Evolutionary conservation across 64 coral and sea anemone genomes (phyloP), one percentile per base, ranked within the genome.

Genomic region (Montipora capricornis): DNA sequence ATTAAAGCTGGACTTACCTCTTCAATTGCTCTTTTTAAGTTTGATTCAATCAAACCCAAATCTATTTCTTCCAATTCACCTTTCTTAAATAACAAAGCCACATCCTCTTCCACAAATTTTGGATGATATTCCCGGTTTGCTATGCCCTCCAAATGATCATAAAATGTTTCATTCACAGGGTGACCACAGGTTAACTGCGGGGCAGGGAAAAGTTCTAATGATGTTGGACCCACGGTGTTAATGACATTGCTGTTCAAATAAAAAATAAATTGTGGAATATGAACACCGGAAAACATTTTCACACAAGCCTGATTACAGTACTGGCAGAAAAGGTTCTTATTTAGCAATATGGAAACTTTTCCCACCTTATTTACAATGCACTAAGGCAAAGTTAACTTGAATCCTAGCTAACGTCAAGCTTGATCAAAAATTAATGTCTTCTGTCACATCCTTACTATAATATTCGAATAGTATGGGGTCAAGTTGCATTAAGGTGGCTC

Each of bases 31-130:
- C 87, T 89, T 87, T 94, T 93, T 59, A 99, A 80, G 80, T 96
- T 99, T 74, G 64, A 20, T 90, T 99, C 98, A 81, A 96, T 99
- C 6, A 57, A 74, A 91, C 94, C 94, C 47, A 99, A 74, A 60
- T 99, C 95, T 58, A 99, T 68, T 16, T 94, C 95, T 62, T 99
- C 98, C 52, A 96, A 26, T 87, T 99, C 98, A 85, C 60, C 96
- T 68, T 96, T 99, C 48, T 96, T 99, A 74, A 99, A 99, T 52
- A 99, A 94, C 98, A 99, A 94, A 48, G 95, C 95, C 20, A 99
- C 98, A 90, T 99, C 98, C 47, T 95, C 95, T 76, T 99, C 98
- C 67, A 87, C 92, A 82, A 92, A 99, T 19, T 92, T 75, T 57
- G 98, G 98, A 68, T 99, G 98, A 3, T 60, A 79, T 1, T 76